Percentiles rank a stretch among this genome's conserved stretches.
Conservation (phyloP, 2,888 invertebrate species). For the Ganaspis brasiliensis region DNA sequence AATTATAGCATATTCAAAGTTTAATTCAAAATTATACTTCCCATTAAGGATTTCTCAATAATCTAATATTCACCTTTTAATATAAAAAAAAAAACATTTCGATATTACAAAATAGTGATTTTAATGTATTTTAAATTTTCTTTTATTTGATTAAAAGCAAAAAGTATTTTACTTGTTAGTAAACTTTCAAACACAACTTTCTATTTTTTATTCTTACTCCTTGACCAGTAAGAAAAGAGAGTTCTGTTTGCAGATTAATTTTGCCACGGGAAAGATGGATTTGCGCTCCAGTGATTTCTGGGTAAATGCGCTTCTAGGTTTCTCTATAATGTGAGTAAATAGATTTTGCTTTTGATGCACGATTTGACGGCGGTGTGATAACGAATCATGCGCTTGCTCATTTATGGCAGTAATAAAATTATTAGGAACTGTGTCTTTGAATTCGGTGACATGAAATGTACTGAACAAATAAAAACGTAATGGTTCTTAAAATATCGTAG, state of each 20-base stretch:
- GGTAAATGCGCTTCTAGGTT: no score
- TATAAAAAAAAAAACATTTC: neutral
- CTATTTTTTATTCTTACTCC: neutral
- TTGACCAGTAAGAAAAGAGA: neutral
- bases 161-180: neutral
- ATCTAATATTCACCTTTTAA: neutral
- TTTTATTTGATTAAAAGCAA: neutral
- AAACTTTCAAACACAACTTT: neutral
- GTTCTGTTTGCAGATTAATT: constrained; percentile 9
- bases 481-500: neutral
- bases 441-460: constrained; percentile 28
- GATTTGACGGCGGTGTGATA: constrained; percentile 57
- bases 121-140: no score
- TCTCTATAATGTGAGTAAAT: constrained; percentile 50
- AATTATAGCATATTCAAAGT: neutral
- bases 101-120: no score
- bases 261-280: constrained; percentile 10
- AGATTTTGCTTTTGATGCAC: constrained; percentile 60
- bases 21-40: constrained; percentile 1
- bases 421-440: constrained; percentile 1
- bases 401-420: constrained; percentile 14
- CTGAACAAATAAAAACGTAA: constrained; percentile 2
- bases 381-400: constrained; percentile 55
- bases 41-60: neutral
- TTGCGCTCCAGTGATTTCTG: constrained; percentile 28